Evolutionary conservation across 2,113 vertebrate genomes (phyloP), one percentile per base, ranked within the genome.

Genomic region (Xyliphius kryptos): DNA sequence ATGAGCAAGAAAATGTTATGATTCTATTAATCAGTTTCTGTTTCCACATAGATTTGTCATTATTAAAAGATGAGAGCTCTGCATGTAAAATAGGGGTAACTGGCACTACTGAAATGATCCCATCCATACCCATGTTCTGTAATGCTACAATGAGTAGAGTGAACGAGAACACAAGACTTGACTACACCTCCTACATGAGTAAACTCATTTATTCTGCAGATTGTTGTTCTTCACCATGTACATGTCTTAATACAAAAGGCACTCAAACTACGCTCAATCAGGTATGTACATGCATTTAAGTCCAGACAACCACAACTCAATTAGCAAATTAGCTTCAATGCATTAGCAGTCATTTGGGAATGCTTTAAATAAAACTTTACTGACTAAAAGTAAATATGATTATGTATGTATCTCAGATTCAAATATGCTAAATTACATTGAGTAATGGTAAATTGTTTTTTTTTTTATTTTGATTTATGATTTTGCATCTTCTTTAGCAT

Each of bases 111-210:
- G 91, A 91, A 2, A 88, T 90, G 1, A 79, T 87, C 8, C 55
- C 73, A 5, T 75, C 77, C 0, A 2, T 74, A 0, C 41, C 70
- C 2, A 47, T 82, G 2, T 71, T 77, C 2, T 13, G 75, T 67
- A 72, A 72, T 40, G 81, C 82, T 2, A 53, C 67, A 26, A 17
- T 50, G 0, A 76, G 75, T 3, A 69, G 55, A 6, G 2, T 76
- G 43, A 81, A 37, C 17, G 79, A 83, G 68, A 81, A 77, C 62
- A 76, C 85, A 19, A 69, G 82, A 56, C 76, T 89, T 32, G 89
- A 91, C 75, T 92, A 92, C 70, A 62, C 63, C 57, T 68, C 68
- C 17, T 94, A 92, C 84, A 92, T 95, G 88, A 75, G 87, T 13
- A 80, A 50, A 10, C 82, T 92, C 0, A 74, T 89, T 62, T 76